Conservation (phyloP, 1,140 invertebrate genomes). For the Apis florea region DNA sequence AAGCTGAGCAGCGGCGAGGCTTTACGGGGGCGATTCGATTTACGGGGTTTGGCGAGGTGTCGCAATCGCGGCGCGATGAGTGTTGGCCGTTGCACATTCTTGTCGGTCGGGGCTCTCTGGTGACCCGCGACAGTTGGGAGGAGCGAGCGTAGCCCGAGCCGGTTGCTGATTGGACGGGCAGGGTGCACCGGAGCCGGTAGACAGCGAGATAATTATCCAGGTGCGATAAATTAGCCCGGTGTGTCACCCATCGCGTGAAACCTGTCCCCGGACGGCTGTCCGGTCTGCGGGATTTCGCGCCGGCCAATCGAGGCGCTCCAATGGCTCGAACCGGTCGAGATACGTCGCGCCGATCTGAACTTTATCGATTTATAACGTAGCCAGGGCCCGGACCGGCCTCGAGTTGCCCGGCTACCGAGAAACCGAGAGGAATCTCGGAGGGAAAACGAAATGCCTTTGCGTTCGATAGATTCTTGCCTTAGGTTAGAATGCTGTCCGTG, state of each 20-base stretch:
- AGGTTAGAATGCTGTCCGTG: slow-evolving; percentile 12
- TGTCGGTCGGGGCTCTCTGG: slow-evolving; percentile 18
- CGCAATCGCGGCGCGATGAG: slow-evolving; percentile 30
- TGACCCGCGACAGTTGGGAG: slow-evolving; percentile 64
- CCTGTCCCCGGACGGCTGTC: slow-evolving; percentile 69
- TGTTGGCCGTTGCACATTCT: slow-evolving; percentile 33
- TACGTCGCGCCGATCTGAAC: slow-evolving; percentile 50
- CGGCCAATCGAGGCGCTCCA: slow-evolving; percentile 67
- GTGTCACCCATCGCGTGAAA: slow-evolving; percentile 74
- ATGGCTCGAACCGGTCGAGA: slow-evolving; percentile 57
- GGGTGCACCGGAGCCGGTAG: slow-evolving; percentile 52
- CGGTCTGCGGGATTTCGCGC: slow-evolving; percentile 63
- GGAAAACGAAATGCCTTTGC: slow-evolving; percentile 35
- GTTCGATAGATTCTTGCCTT: slow-evolving; percentile 41
- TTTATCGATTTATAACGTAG: slow-evolving; percentile 60
- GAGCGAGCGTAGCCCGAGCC: slow-evolving; percentile 56
- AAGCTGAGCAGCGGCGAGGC: neutral
- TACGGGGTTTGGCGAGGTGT: slow-evolving; percentile 49
- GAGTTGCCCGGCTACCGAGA: slow-evolving; percentile 28
- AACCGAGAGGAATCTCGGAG: slow-evolving; percentile 36
- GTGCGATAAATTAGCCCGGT: slow-evolving; percentile 73
- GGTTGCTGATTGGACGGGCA: slow-evolving; percentile 65
- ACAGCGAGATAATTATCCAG: slow-evolving; percentile 73
- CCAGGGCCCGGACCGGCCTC: neutral
- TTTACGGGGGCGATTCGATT: slow-evolving; percentile 38